phyloP scores from a whole-genome alignment of 1,140 invertebrate genomes.

The Ceratina japonica region DNA sequence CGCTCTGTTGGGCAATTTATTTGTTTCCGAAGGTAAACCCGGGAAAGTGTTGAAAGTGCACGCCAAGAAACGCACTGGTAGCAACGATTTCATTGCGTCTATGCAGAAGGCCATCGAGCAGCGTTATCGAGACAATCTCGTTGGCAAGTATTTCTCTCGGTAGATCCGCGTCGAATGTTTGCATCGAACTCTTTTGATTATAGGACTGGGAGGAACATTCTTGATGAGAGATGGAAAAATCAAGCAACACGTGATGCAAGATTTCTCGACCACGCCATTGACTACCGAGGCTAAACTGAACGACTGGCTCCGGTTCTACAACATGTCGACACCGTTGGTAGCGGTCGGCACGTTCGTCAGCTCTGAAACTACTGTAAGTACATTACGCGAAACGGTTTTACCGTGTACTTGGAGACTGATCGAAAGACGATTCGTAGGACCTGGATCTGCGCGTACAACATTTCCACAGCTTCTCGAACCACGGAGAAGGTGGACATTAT shows the following conservation, averaged over 20 bases:
- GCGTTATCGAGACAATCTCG: conserved; percentile 86
- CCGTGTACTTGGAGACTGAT: not conserved
- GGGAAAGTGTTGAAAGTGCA: conserved; percentile 92
- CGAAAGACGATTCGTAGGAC: conserved; percentile 79
- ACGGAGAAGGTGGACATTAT: conserved; percentile 96
- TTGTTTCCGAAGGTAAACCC: conserved; percentile 87
- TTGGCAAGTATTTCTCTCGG: conserved; percentile 81
- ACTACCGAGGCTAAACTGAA: conserved; percentile 87
- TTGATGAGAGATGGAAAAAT: conserved; percentile 89
- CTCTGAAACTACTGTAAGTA: conserved; percentile 88
- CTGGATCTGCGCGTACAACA: conserved; percentile 95
- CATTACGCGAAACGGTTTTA: not conserved
- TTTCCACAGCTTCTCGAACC: conserved; percentile 94
- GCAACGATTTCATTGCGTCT: conserved; percentile 90
- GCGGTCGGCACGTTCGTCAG: conserved; percentile 94
- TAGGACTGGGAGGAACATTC: conserved; percentile 94
- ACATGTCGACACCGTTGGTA: conserved; percentile 92
- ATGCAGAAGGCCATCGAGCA: conserved; percentile 87
- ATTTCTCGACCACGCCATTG: conserved; percentile 90
- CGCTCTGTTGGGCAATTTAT: conserved; percentile 91
- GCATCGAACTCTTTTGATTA: not conserved
- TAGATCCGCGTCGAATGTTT: not conserved
- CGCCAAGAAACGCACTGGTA: conserved; percentile 88
- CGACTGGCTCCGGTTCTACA: conserved; percentile 94
- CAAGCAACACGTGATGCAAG: conserved; percentile 96